phyloP scores from a whole-genome alignment of 2,113 vertebrate genomes.

The Nycticryphes semicollaris region DNA sequence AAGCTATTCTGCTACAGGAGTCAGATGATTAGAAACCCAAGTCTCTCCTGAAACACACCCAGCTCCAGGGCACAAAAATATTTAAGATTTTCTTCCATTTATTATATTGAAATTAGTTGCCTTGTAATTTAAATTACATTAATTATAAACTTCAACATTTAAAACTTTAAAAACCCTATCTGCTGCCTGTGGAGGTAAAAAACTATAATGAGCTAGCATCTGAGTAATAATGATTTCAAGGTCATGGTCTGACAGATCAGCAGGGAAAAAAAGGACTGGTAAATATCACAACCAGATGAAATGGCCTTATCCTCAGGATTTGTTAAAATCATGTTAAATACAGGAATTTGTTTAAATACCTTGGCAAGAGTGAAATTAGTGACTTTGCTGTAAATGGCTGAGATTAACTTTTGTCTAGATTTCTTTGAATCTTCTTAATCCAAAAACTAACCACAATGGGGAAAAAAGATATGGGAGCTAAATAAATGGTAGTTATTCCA shows the following conservation, averaged over 20 bases:
- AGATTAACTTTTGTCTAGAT: background rate
- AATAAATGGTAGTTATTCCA: background rate
- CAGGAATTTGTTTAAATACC: slow-evolving; percentile 31
- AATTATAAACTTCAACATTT: slow-evolving; percentile 17
- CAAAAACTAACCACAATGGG: background rate
- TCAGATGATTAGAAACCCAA: background rate
- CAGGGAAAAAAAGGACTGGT: background rate
- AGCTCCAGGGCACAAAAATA: background rate
- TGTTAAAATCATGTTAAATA: slow-evolving; percentile 34
- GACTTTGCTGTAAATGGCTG: background rate
- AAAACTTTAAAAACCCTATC: background rate
- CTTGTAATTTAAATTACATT: slow-evolving; percentile 38
- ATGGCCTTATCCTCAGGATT: slow-evolving; percentile 18
- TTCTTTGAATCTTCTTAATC: background rate
- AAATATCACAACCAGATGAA: slow-evolving; percentile 47
- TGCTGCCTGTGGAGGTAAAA: slow-evolving; percentile 18
- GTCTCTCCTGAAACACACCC: background rate
- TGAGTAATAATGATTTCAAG: slow-evolving; percentile 59
- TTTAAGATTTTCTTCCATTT: slow-evolving; percentile 12
- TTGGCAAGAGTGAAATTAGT: slow-evolving; percentile 13
- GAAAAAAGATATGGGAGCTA: background rate
- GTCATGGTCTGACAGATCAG: slow-evolving; percentile 3
- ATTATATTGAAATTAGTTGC: background rate
- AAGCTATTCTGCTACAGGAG: background rate
- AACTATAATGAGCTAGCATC: slow-evolving; percentile 9